Percentiles rank a stretch among this genome's conserved stretches.
Conservation (phyloP, 2,888 invertebrate genomes). For the Drosophila longiperda region DNA sequence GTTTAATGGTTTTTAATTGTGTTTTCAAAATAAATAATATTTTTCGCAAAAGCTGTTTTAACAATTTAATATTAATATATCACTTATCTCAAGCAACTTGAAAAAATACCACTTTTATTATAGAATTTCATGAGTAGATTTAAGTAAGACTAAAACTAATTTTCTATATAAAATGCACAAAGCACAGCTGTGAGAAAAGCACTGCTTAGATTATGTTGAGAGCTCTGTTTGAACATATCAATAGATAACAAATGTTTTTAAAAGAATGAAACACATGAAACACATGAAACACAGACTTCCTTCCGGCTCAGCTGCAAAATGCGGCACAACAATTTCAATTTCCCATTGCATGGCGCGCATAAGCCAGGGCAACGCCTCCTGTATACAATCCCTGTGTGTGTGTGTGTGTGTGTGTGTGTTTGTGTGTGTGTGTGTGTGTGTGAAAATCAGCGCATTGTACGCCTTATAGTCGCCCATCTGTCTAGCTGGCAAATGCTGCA, state of each 20-base stretch:
- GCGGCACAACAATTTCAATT: slow-evolving; percentile 52
- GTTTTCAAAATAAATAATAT: not conserved
- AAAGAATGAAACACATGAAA: slow-evolving; percentile 3
- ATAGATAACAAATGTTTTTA: slow-evolving; percentile 12
- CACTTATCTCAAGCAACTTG: not conserved
- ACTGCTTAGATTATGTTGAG: not conserved
- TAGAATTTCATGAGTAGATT: not conserved
- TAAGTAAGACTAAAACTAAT: not conserved
- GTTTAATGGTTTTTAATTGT: not conserved
- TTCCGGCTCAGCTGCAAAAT: slow-evolving; percentile 34
- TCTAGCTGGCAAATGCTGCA: slow-evolving; percentile 54
- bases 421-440: slow-evolving; percentile 1
- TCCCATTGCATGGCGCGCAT: slow-evolving; percentile 32
- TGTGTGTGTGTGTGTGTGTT: slow-evolving; percentile 3
- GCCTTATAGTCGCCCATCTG: slow-evolving; percentile 38
- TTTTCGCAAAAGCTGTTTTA: not conserved
- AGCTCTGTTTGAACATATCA: not conserved
- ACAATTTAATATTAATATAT: not conserved
- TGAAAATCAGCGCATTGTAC: slow-evolving; percentile 52
- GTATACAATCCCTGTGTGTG: not conserved
- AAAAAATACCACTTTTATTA: not conserved
- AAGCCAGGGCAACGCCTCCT: slow-evolving; percentile 40
- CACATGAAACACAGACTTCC: slow-evolving; percentile 31
- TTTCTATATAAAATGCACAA: not conserved
- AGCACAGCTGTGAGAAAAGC: not conserved